Evolutionary conservation across 2,113 vertebrate species (phyloP).

Genomic region (Candoia aspera): DNA sequence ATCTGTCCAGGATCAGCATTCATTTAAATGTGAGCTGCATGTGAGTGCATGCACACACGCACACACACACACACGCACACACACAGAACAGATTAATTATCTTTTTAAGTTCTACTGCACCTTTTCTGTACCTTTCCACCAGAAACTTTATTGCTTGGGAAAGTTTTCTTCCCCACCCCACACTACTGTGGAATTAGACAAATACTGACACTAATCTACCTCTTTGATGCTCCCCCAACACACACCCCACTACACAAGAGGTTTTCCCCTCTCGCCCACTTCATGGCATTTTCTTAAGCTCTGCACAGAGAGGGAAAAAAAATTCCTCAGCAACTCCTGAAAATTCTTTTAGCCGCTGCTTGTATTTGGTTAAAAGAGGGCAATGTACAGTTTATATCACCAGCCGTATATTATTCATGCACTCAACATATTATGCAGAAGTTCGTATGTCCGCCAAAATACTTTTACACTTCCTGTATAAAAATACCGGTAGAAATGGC

Average conservation of each 20-base stretch:
- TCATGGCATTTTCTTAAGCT: constrained; percentile 5
- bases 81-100: background rate
- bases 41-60: background rate
- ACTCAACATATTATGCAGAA: background rate
- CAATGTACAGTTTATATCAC: background rate
- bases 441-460: background rate
- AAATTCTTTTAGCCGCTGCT: background rate
- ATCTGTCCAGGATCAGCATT: constrained; percentile 32
- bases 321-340: rapidly evolving
- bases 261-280: background rate
- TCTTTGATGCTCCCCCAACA: too few species aligned
- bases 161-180: background rate
- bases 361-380: background rate
- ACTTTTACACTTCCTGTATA: background rate
- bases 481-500: background rate
- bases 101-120: constrained; percentile 25
- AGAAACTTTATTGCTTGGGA: constrained; percentile 20
- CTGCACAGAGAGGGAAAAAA: background rate
- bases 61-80: background rate
- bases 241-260: background rate
- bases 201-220: background rate
- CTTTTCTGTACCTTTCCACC: constrained; percentile 31
- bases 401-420: background rate
- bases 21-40: constrained; percentile 37
- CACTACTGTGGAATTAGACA: background rate